Evolutionary conservation across 2,888 invertebrate genomes (phyloP).

Genomic region (Psylliodes chrysocephalus): DNA sequence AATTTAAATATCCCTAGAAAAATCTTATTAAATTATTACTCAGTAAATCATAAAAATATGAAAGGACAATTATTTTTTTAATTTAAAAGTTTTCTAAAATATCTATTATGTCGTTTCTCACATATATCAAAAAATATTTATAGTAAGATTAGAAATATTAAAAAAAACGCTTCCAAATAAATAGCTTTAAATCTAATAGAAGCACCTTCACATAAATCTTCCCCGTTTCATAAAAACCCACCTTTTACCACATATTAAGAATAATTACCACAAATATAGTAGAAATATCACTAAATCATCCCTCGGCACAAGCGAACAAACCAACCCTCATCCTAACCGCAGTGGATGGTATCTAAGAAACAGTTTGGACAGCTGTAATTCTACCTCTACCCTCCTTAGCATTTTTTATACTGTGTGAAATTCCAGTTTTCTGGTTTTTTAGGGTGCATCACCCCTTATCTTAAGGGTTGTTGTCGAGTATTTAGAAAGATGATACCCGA

Average conservation of each 20-base stretch:
- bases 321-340: conserved; percentile 11
- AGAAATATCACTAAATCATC: conserved; percentile 54
- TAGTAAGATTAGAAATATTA: background rate
- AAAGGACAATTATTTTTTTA: too few relatives aligned
- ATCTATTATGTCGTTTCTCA: background rate
- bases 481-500: conserved; percentile 62
- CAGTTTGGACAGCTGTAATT: conserved; percentile 20
- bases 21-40: too few relatives aligned
- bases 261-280: conserved; percentile 61
- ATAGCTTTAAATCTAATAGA: conserved; percentile 35
- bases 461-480: conserved; percentile 50
- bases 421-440: conserved; percentile 59
- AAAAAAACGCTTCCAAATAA: conserved; percentile 7
- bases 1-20: too few relatives aligned
- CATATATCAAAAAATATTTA: conserved; percentile 3
- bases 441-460: conserved; percentile 54
- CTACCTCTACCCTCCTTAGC: conserved; percentile 46
- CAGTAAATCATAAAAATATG: too few relatives aligned
- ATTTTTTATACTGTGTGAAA: conserved; percentile 60
- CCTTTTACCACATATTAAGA: conserved; percentile 62
- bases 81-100: background rate
- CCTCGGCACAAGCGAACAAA: conserved; percentile 37
- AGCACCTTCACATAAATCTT: conserved; percentile 31
- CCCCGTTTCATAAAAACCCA: conserved; percentile 32
- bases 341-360: background rate